Conservation (phyloP, 1,140 invertebrate genomes). For the Pseudoatta argentina region DNA sequence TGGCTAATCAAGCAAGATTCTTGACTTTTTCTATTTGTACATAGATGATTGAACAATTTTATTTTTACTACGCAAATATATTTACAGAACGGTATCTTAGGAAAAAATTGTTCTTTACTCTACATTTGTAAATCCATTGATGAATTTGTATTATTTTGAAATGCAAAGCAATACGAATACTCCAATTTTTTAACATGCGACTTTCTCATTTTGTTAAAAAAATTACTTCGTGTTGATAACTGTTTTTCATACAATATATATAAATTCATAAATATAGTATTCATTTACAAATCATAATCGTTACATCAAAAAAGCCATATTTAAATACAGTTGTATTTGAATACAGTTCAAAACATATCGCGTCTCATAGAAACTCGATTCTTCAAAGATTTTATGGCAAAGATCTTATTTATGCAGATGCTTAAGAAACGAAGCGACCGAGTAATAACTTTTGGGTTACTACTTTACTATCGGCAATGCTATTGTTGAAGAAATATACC, state of each 20-base stretch:
- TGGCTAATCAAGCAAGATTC: neutral
- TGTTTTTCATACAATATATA: neutral
- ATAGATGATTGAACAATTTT: neutral
- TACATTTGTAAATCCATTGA: neutral
- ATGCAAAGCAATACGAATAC: neutral
- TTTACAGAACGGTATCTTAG: neutral
- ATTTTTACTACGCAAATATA: neutral
- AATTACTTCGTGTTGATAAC: neutral
- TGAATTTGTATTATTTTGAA: neutral
- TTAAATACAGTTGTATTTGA: neutral
- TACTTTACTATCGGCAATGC: slow-evolving; percentile 4
- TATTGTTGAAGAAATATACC: slow-evolving; percentile 26
- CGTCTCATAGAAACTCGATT: neutral
- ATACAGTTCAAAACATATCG: neutral
- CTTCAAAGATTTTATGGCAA: slow-evolving; percentile 20
- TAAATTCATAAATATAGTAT: neutral
- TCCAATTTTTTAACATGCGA: neutral
- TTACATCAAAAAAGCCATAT: neutral
- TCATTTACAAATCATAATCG: neutral
- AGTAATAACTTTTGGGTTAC: neutral
- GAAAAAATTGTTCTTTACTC: neutral
- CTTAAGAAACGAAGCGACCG: neutral
- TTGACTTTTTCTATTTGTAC: neutral
- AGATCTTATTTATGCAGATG: neutral
- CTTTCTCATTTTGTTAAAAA: neutral